Evolutionary conservation across 1,140 invertebrate species (phyloP).

Genomic region (Eulimnadia texana): DNA sequence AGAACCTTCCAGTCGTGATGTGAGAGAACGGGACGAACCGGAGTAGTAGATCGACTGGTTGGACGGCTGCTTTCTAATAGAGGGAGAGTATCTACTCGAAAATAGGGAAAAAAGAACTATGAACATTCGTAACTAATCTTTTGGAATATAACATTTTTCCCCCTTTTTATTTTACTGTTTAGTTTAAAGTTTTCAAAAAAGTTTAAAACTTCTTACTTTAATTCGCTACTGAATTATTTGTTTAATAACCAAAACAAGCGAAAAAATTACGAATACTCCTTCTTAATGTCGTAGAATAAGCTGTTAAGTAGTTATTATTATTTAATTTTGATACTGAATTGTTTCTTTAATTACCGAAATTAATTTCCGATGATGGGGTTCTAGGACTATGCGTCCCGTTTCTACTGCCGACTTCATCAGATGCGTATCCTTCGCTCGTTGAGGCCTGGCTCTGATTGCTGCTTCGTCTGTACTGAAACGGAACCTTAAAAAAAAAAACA

Average conservation of each 20-base stretch:
- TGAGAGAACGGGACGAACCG: not conserved
- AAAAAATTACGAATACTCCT: too few species aligned
- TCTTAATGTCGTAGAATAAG: too few species aligned
- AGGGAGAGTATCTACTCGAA: not conserved
- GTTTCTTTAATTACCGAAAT: not conserved
- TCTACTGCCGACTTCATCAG: not conserved
- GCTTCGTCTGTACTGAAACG: not conserved
- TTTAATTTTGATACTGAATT: too few species aligned
- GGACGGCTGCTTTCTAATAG: not conserved
- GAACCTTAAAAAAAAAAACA: too few species aligned
- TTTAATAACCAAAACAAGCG: too few species aligned
- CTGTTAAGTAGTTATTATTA: too few species aligned
- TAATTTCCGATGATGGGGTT: not conserved
- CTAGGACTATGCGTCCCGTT: not conserved
- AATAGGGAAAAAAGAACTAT: not conserved
- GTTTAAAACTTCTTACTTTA: too few species aligned
- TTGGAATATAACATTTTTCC: too few species aligned
- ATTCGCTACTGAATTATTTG: too few species aligned
- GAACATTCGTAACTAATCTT: too few species aligned
- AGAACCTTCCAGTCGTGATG: constrained; percentile 12
- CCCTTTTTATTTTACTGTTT: too few species aligned
- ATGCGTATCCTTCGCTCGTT: not conserved
- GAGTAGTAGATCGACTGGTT: not conserved
- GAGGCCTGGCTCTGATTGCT: not conserved
- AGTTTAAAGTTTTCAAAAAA: too few species aligned